phyloP scores from a whole-genome alignment of 92 coral and sea anemone genomes.

The Diadumene lineata region DNA sequence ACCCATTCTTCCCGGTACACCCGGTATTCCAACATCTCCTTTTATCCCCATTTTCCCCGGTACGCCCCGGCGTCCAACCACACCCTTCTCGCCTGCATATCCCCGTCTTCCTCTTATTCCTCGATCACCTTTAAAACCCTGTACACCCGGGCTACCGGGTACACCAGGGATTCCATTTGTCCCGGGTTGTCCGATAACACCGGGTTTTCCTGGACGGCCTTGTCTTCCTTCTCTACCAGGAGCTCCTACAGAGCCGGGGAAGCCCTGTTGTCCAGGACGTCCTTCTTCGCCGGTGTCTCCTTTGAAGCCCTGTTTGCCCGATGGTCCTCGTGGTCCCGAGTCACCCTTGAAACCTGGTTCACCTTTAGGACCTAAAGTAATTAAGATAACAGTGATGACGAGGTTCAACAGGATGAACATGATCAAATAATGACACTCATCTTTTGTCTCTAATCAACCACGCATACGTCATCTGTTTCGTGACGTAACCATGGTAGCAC shows the following conservation, averaged over 20 bases:
- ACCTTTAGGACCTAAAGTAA: conserved; percentile 29
- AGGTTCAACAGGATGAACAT: neutral
- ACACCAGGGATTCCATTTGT: conserved; percentile 14
- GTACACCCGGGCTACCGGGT: conserved; percentile 24
- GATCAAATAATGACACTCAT: neutral
- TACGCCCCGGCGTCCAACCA: conserved; percentile 14
- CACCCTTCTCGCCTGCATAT: conserved; percentile 22
- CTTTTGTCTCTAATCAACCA: no score
- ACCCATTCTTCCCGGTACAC: conserved; percentile 28
- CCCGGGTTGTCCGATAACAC: conserved; percentile 27
- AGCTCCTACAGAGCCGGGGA: conserved; percentile 9
- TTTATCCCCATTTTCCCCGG: conserved; percentile 24
- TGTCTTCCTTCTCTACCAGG: conserved; percentile 13
- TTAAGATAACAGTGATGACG: neutral
- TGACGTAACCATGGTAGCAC: no score
- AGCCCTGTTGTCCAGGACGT: conserved; percentile 24
- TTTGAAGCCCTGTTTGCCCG: conserved; percentile 17
- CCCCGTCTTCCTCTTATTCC: conserved; percentile 37
- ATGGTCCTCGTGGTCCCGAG: conserved; percentile 9
- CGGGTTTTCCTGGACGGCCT: conserved; percentile 36
- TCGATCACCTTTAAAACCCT: conserved; percentile 42
- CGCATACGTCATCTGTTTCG: no score
- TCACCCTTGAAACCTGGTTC: conserved; percentile 13
- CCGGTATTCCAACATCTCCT: conserved; percentile 27
- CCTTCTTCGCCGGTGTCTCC: conserved; percentile 28